phyloP scores from a whole-genome alignment of 2,113 vertebrate genomes.

The Falco punctatus region DNA sequence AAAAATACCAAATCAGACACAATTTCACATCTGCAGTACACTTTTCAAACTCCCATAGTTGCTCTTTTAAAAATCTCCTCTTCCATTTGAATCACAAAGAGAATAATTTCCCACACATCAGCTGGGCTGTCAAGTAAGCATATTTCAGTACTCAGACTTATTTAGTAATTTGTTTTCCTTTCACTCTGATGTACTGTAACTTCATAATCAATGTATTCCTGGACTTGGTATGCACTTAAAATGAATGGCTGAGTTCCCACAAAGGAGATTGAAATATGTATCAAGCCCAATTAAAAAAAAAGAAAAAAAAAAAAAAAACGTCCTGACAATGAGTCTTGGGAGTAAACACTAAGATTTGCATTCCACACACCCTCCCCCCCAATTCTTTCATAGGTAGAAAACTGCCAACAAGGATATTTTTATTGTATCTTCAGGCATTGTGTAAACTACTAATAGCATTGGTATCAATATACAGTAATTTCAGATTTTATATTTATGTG shows the following conservation, averaged over 20 bases:
- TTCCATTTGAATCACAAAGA: slow-evolving; percentile 62
- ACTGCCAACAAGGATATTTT: not conserved
- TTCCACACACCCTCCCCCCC: not conserved
- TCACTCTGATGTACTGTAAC: slow-evolving; percentile 14
- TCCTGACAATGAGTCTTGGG: not conserved
- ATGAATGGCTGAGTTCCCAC: not conserved
- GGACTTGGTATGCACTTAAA: not conserved
- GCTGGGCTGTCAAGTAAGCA: slow-evolving; percentile 47
- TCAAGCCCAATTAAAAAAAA: not conserved
- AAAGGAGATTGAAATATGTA: not conserved
- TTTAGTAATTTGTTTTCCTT: slow-evolving; percentile 42
- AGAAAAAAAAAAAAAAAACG: not conserved
- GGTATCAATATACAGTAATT: not conserved
- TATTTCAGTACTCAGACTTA: slow-evolving; percentile 20
- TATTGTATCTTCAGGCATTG: not conserved
- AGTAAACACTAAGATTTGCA: not conserved
- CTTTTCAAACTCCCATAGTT: slow-evolving; percentile 34
- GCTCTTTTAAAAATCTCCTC: slow-evolving; percentile 14
- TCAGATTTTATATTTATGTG: not conserved
- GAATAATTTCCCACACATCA: slow-evolving; percentile 61
- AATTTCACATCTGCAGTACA: not conserved
- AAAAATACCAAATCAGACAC: not conserved
- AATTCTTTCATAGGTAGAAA: not conserved
- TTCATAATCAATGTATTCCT: slow-evolving; percentile 16
- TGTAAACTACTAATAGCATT: not conserved